These are phyloP conservation scores for Astreopora myriophthalma DNA, from an alignment of 64 coral and sea anemone genomes.

Conservation along the genomic window DNA sequence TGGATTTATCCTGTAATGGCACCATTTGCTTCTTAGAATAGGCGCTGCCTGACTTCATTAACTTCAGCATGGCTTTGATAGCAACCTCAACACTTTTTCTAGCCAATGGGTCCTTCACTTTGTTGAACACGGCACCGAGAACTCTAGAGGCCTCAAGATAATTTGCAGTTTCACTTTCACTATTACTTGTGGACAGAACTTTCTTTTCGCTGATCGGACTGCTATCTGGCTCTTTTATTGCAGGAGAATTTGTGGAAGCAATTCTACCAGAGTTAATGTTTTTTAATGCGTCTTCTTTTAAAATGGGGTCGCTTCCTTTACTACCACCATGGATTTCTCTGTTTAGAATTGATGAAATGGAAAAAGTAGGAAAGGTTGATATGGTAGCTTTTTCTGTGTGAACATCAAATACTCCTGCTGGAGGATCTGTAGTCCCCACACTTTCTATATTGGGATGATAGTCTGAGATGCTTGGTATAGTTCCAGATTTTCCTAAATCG, in stretches of 20 bases:
- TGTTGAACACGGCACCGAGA: slow-evolving; percentile 89
- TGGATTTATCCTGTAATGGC: slow-evolving; percentile 5
- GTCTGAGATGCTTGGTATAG: slow-evolving; percentile 41
- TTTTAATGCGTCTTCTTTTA: not conserved
- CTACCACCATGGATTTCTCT: slow-evolving; percentile 10
- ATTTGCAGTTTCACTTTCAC: slow-evolving; percentile 1
- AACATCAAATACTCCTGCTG: not conserved
- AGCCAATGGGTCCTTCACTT: slow-evolving; percentile 88
- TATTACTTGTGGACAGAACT: not conserved
- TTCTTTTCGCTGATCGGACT: not conserved
- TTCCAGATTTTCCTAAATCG: not conserved
- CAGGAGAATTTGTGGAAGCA: slow-evolving; percentile 18
- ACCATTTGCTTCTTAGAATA: slow-evolving; percentile 50
- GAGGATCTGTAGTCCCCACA: not conserved
- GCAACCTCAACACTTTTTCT: slow-evolving; percentile 89
- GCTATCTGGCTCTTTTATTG: not conserved
- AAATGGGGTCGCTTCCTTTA: not conserved
- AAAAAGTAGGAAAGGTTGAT: slow-evolving; percentile 36
- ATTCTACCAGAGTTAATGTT: not conserved
- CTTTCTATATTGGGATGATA: slow-evolving; percentile 40
- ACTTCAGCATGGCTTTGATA: slow-evolving; percentile 89
- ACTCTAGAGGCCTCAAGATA: slow-evolving; percentile 83
- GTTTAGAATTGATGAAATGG: slow-evolving; percentile 61
- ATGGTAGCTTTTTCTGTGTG: slow-evolving; percentile 30
- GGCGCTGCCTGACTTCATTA: slow-evolving; percentile 45